phyloP scores from a whole-genome alignment of 2,888 invertebrate species.

The Mythimna ferrago region DNA sequence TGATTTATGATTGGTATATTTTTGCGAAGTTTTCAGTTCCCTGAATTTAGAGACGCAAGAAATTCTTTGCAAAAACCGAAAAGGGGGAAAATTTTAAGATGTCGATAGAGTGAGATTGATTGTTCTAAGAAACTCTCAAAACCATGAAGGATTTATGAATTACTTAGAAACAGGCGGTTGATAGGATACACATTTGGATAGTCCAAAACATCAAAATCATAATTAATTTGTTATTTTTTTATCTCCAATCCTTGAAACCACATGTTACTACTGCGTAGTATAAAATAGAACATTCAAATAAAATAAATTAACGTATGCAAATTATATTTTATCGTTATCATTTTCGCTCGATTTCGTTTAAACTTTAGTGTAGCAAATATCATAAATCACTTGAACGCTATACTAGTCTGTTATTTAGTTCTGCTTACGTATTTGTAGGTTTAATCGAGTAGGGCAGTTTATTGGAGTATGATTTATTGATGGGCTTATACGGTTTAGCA shows the following conservation, averaged over 20 bases:
- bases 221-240: background rate
- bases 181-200: background rate
- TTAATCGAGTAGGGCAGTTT: conserved; percentile 35
- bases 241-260: conserved; percentile 23
- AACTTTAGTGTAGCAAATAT: conserved; percentile 42
- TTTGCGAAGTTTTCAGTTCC: background rate
- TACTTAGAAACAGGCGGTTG: background rate
- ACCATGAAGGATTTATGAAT: background rate
- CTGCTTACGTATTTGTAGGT: conserved; percentile 21
- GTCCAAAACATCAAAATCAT: background rate
- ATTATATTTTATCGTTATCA: conserved; percentile 49
- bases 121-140: background rate
- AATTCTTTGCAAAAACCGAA: background rate
- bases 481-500: conserved; percentile 22
- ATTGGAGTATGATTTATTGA: conserved; percentile 44
- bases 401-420: conserved; percentile 44
- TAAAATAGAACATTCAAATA: conserved; percentile 36
- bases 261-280: conserved; percentile 38
- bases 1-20: background rate
- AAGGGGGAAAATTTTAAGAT: background rate
- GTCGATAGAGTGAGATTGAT: background rate
- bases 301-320: conserved; percentile 43
- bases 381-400: conserved; percentile 48
- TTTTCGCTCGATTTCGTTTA: conserved; percentile 41
- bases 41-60: background rate